A percentile compares a stretch with the other conserved stretches of the same genome.
Evolutionary conservation across 2,888 invertebrate genomes (phyloP).

Genomic region (Temnothorax unifasciatus): DNA sequence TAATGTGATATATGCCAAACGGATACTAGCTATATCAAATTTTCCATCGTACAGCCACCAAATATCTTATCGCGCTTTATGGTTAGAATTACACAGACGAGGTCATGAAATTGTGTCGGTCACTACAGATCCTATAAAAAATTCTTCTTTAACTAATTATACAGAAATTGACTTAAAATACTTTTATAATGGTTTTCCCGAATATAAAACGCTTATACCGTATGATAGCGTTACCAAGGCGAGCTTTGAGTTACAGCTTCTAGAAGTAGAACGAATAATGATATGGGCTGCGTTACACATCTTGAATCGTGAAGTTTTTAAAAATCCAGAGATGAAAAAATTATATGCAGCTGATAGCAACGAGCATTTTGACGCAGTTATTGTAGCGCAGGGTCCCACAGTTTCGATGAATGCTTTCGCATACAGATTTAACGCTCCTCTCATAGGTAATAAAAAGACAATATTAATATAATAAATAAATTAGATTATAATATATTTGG

Average conservation of each 20-base stretch:
- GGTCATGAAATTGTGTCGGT: conserved; percentile 87
- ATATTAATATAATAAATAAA: conserved; percentile 3
- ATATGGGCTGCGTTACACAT: fast-evolving
- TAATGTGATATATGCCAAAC: conserved; percentile 25
- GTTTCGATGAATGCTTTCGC: conserved; percentile 44
- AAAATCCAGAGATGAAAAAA: conserved; percentile 49
- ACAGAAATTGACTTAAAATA: conserved; percentile 58
- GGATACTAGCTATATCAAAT: conserved; percentile 71
- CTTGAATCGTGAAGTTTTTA: background rate
- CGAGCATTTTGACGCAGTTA: conserved; percentile 64
- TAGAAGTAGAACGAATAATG: background rate
- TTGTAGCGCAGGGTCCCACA: conserved; percentile 19
- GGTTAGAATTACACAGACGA: conserved; percentile 84
- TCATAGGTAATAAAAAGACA: conserved; percentile 61
- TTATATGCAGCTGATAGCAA: conserved; percentile 47
- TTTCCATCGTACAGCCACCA: conserved; percentile 86
- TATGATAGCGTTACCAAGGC: fast-evolving
- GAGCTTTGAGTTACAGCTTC: background rate
- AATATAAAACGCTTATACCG: background rate
- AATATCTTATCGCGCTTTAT: conserved; percentile 85
- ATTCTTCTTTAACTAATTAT: conserved; percentile 58
- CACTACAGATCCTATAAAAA: conserved; percentile 85
- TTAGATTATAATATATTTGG: background rate
- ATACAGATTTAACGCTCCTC: conserved; percentile 60
- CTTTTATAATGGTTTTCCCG: background rate